phyloP scores from a whole-genome alignment of 1,140 invertebrate genomes.

The Apis dorsata region DNA sequence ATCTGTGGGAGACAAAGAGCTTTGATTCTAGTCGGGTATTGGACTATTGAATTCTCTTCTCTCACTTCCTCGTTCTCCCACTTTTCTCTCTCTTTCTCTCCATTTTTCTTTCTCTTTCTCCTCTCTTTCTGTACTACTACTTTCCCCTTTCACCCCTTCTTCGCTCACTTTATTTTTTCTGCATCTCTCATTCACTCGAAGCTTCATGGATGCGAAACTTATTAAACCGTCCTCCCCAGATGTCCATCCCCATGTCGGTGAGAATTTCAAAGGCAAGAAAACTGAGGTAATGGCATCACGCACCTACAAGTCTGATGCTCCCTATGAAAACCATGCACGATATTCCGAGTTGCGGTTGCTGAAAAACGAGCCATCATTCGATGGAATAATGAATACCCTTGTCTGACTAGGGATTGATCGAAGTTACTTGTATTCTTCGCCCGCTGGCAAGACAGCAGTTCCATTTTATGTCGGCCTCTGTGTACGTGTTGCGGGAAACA shows the following conservation, averaged over 20 bases:
- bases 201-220: conserved; percentile 41
- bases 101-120: not conserved
- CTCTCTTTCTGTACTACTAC: not conserved
- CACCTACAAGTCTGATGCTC: not conserved
- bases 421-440: conserved; percentile 29
- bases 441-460: conserved; percentile 1
- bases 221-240: conserved; percentile 41
- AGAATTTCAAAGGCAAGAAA: conserved; percentile 37
- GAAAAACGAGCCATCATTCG: conserved; percentile 33
- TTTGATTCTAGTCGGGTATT: conserved; percentile 57
- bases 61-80: not conserved
- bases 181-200: not conserved
- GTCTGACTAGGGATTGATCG: conserved; percentile 29
- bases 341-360: not conserved
- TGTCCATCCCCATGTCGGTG: conserved; percentile 27
- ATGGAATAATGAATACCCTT: conserved; percentile 31
- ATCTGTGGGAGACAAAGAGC: conserved; percentile 66
- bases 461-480: not conserved
- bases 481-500: not conserved
- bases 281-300: conserved; percentile 5
- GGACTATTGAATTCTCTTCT: conserved; percentile 64
- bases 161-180: not conserved
- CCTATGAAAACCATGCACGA: conserved; percentile 8
- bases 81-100: not conserved
- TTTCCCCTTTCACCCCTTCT: not conserved